Evolutionary conservation across 2,888 invertebrate species (phyloP), one percentile per base, ranked within the genome.

Genomic region (Amphimallon solstitiale): DNA sequence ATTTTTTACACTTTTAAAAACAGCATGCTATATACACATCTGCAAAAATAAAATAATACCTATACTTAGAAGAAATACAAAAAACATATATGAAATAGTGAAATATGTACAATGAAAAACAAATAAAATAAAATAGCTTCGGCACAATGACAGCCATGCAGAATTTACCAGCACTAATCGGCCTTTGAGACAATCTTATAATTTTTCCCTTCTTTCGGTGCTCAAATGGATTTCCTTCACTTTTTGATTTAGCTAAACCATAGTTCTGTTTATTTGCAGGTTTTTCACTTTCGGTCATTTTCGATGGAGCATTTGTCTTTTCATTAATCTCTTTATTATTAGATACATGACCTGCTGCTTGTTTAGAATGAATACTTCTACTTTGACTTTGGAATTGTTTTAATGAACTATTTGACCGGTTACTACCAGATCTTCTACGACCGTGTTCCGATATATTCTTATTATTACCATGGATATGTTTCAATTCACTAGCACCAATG

Each of bases 201-300:
- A 80, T 79, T 73, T 79, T 80, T 64, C 81, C 81, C 68, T 70
- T 74, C 71, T 79, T 79, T 71, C 76, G 76, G 66, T 82, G 79
- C 46, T 75, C 77, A 71, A 82, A 82, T 7, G 82, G 82, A 71
- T 81, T 80, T 5, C 82, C 81, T 62, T 82, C 83, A 65, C 82
- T 82, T 74, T 79, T 81, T 59, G 82, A 82, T 70, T 82, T 82
- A 40, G 77, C 74, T 63, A 83, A 72, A 63, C 70, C 70, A 71
- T 76, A 78, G 70, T 73, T 78, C 49, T 51, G 68, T 68, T 68
- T 66, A 61, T 68, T 61, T 63, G 48, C 54, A 68, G 65, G 6
- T 63, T 49, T 34, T 40, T 7, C 48, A 29, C 29, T 29, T 1
- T 29, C 29, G 14, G 10, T 14, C 4, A 9, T 1, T 49, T 12